phyloP scores from a whole-genome alignment of 37 sponge, comb jelly and placozoan genomes.

The Diacarnus erythraeanus region DNA sequence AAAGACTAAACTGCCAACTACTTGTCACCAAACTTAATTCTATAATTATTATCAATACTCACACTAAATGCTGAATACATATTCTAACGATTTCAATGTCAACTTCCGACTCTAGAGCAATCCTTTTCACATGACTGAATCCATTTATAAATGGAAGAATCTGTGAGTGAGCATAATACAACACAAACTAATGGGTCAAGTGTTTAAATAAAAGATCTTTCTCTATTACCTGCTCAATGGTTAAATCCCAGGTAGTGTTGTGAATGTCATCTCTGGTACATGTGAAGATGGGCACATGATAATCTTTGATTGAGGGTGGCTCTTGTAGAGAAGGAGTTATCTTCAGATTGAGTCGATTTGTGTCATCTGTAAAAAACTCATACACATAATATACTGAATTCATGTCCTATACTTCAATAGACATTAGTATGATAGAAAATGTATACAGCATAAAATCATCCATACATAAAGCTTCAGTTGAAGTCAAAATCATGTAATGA shows the following conservation, averaged over 20 bases:
- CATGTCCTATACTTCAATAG: too few relatives aligned
- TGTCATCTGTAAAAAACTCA: slow-evolving; percentile 68
- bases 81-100: slow-evolving; percentile 60
- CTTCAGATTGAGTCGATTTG: slow-evolving; percentile 72
- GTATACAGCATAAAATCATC: too few relatives aligned
- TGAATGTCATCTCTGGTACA: slow-evolving; percentile 44
- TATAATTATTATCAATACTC: slow-evolving; percentile 31
- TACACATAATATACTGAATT: too few relatives aligned
- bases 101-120: slow-evolving; percentile 69
- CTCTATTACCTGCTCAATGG: slow-evolving; percentile 77
- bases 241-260: slow-evolving; percentile 57
- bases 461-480: too few relatives aligned
- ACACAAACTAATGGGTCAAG: not conserved
- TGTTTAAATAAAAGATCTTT: too few relatives aligned
- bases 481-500: too few relatives aligned
- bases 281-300: slow-evolving; percentile 79
- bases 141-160: slow-evolving; percentile 79
- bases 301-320: slow-evolving; percentile 54
- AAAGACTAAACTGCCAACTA: too few relatives aligned
- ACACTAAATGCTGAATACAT: slow-evolving; percentile 83
- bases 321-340: slow-evolving; percentile 56
- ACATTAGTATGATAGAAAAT: too few relatives aligned
- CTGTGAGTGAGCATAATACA: slow-evolving; percentile 12
- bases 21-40: too few relatives aligned
- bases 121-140: slow-evolving; percentile 79